Base-by-base conservation (phyloP, 1,140 invertebrate genomes). In the Probaryconus sp. region DNA sequence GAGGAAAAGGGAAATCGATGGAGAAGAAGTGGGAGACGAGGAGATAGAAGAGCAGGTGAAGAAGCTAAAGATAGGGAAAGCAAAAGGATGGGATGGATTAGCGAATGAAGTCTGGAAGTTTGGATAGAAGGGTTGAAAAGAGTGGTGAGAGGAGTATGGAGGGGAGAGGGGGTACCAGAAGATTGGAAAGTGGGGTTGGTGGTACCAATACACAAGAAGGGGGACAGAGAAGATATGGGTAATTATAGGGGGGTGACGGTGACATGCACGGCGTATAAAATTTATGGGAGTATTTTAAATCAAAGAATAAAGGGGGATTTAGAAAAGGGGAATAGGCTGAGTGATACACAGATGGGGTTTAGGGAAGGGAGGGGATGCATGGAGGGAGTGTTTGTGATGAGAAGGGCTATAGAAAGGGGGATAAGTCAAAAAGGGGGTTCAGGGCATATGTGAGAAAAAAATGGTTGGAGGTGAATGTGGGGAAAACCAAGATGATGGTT, bases 301-400 rank as follows among this genome's bases (percentile, higher is more conserved):
- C n/a, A n/a, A n/a, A n/a, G n/a, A n/a, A 26, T 45, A 10, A 11
- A 9, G 3, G 6, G 21, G 3, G 6, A 24, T 45, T 3, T 24
- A 24, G 13, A 45, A 45, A 9, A 45, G 42, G 11, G 2, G n/a
- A 45, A 11, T 26, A 1, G n/a, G 26, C 2, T 6, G 6, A 1
- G 10, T 45, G 42, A 45, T 10, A n/a, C 9, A 17, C 38, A 65
- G 35, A 26, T 10, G 14, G 67, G 43, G 3, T 69, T 69, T 48
- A 31, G 65, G n/a, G n/a, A n/a, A n/a, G n/a, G n/a, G n/a, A n/a
- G n/a, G n/a, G n/a, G n/a, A n/a, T n/a, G n/a, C n/a, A n/a, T n/a
- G n/a, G n/a, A n/a, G n/a, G n/a, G n/a, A n/a, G n/a, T n/a, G n/a
- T n/a, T n/a, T n/a, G n/a, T n/a, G n/a, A n/a, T n/a, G n/a, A n/a